Conservation (phyloP, 2,797 vertebrate species). For the Sternotherus odoratus region DNA sequence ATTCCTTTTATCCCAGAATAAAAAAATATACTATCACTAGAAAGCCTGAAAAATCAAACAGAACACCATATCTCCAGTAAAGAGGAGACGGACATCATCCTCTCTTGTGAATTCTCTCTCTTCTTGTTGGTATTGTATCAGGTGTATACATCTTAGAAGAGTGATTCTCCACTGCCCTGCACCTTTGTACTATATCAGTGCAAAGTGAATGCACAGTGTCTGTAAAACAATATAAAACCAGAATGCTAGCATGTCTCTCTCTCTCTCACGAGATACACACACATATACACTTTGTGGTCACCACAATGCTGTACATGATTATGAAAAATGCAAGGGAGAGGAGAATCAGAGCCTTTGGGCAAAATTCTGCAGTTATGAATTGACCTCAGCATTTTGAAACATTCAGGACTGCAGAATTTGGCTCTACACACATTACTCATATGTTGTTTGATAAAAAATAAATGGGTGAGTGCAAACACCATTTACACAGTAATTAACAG, state of each 20-base stretch:
- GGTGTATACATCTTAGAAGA: not conserved
- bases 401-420: not conserved
- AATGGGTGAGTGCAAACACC: not conserved
- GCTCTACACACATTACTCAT: not conserved
- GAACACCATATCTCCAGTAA: not conserved
- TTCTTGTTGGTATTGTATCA: not conserved
- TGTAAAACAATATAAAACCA: not conserved
- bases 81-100: not conserved
- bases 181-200: not conserved
- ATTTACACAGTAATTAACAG: not conserved
- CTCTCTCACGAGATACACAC: too few species aligned
- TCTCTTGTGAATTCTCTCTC: not conserved
- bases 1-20: not conserved
- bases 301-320: not conserved
- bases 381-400: not conserved
- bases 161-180: too few species aligned
- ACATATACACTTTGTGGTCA: not conserved
- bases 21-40: not conserved
- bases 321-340: not conserved
- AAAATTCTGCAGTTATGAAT: not conserved
- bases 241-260: not conserved
- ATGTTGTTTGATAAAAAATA: not conserved
- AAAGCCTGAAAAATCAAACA: not conserved
- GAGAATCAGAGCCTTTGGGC: not conserved
- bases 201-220: not conserved